Conservation (phyloP, 2,113 vertebrate genomes). For the Nibea albiflora region DNA sequence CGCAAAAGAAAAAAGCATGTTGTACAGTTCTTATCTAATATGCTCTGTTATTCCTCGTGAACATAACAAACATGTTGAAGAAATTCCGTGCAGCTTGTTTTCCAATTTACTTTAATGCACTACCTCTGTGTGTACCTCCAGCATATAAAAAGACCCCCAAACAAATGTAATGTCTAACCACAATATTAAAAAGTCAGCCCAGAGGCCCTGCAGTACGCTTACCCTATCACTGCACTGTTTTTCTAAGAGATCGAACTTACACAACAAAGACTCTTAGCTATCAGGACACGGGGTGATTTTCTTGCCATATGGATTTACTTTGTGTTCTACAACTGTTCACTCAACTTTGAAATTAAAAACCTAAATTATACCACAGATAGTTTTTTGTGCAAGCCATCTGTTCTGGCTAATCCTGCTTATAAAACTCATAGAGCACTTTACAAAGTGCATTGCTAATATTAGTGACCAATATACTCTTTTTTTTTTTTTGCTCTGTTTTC, state of each 20-base stretch:
- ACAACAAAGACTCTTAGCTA: conserved; percentile 10
- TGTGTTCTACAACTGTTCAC: conserved; percentile 43
- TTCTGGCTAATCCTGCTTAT: conserved; percentile 18
- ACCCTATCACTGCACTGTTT: neutral
- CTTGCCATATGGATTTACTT: conserved; percentile 35
- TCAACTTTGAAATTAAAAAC: conserved; percentile 60
- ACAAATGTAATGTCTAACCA: neutral
- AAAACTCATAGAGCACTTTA: conserved; percentile 7
- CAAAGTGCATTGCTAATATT: neutral
- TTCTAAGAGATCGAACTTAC: neutral
- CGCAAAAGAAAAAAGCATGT: neutral
- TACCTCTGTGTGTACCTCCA: neutral
- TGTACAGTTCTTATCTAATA: neutral
- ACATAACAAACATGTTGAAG: neutral
- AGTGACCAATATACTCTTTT: neutral
- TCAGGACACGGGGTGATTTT: conserved; percentile 11
- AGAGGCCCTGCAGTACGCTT: neutral
- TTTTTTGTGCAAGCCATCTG: conserved; percentile 32
- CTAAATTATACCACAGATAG: conserved; percentile 13
- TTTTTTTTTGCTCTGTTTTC: neutral
- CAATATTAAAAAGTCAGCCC: neutral
- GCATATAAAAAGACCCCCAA: neutral
- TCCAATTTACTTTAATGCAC: neutral
- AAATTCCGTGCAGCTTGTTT: neutral
- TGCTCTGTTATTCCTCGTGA: neutral